A percentile compares a stretch with the other conserved stretches of the same genome.
Conservation (phyloP, 2,888 invertebrate species). For the Harpalus rufipes region DNA sequence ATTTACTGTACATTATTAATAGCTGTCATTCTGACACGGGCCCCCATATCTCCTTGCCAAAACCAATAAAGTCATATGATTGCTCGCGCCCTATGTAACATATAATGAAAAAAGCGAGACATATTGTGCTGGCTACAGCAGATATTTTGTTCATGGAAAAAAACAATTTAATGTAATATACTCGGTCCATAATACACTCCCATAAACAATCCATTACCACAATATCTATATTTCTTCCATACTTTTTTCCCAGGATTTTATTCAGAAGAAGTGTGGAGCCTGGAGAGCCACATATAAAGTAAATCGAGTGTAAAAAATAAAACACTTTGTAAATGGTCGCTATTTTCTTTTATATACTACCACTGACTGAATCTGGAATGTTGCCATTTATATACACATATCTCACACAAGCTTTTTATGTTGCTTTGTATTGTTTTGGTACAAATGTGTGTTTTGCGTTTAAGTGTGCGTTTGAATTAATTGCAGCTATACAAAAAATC, state of each 20-base stretch:
- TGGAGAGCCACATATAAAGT: slow-evolving; percentile 38
- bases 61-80: no score
- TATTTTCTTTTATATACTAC: slow-evolving; percentile 40
- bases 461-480: slow-evolving; percentile 7
- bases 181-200: background rate
- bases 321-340: slow-evolving; percentile 34
- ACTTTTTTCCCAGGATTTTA: slow-evolving; percentile 1
- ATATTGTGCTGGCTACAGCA: no score
- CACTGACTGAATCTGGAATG: slow-evolving; percentile 27
- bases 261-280: background rate
- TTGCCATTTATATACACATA: slow-evolving; percentile 27
- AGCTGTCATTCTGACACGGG: no score
- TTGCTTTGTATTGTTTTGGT: slow-evolving; percentile 5
- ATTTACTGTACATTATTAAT: no score
- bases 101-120: no score
- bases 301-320: slow-evolving; percentile 46
- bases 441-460: background rate
- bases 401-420: background rate
- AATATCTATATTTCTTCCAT: background rate
- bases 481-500: slow-evolving; percentile 10
- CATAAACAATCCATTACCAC: background rate
- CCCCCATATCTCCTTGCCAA: no score
- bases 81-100: no score
- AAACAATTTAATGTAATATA: background rate
- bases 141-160: background rate